These are phyloP conservation scores for Acleris cristana DNA, from an alignment of 2,888 invertebrate genomes.

Conservation along the genomic window DNA sequence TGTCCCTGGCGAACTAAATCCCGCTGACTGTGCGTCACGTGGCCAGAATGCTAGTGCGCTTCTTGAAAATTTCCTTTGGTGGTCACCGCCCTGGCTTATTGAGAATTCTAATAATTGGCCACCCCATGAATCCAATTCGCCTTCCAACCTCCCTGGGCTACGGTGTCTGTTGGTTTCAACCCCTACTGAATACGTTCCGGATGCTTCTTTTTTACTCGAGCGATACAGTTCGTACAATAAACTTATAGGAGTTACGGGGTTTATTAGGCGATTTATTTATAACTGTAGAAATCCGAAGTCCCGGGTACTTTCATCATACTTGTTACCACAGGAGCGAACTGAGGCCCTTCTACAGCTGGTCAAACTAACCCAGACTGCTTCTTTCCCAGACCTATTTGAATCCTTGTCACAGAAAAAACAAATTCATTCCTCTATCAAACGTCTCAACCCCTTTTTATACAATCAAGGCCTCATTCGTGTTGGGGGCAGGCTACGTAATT, in stretches of 20 bases:
- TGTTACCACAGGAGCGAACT: neutral
- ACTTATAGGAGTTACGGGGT: neutral
- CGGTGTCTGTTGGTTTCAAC: neutral
- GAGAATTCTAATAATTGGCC: neutral
- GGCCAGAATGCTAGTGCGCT: neutral
- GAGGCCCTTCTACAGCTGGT: neutral
- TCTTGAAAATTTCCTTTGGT: neutral
- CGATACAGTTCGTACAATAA: conserved; percentile 5
- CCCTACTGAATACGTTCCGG: neutral
- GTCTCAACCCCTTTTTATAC: neutral
- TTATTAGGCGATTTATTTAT: neutral
- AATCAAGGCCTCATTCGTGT: neutral
- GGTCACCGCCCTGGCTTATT: conserved; percentile 2
- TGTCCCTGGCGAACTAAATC: conserved; percentile 12
- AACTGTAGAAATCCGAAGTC: neutral
- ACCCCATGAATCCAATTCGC: neutral
- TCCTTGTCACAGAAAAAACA: neutral
- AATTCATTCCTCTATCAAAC: neutral
- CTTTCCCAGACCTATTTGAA: neutral
- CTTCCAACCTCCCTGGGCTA: neutral
- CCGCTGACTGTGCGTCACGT: conserved; percentile 9
- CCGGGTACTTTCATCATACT: neutral
- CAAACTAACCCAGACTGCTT: neutral
- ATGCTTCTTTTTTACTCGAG: neutral
- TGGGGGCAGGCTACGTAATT: neutral